phyloP scores from a whole-genome alignment of 2,113 vertebrate genomes.

The Mustela lutreola region DNA sequence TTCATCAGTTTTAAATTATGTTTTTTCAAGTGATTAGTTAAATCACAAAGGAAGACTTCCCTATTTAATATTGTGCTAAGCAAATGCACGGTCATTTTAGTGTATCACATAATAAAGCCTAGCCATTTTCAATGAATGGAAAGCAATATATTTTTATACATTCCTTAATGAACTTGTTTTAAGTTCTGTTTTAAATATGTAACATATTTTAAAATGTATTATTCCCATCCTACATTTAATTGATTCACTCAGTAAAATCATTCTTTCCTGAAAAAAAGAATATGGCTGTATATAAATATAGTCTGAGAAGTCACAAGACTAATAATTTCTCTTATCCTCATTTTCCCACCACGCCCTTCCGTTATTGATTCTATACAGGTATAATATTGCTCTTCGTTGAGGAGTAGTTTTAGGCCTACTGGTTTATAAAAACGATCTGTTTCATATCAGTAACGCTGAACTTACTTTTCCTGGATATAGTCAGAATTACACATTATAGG shows the following conservation, averaged over 20 bases:
- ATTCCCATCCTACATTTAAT: conserved; percentile 72
- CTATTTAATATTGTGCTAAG: conserved; percentile 79
- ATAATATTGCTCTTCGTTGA: conserved; percentile 74
- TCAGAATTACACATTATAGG: conserved; percentile 75
- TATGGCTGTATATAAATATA: conserved; percentile 75
- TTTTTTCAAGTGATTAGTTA: conserved; percentile 72
- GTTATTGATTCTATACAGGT: conserved; percentile 84
- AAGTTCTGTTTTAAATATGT: conserved; percentile 68
- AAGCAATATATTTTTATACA: conserved; percentile 71
- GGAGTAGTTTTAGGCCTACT: conserved; percentile 72
- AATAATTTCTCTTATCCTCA: conserved; percentile 78
- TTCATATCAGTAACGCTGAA: conserved; percentile 74
- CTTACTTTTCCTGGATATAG: conserved; percentile 70
- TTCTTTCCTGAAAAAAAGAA: conserved; percentile 80
- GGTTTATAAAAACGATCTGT: conserved; percentile 72
- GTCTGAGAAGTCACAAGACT: conserved; percentile 72
- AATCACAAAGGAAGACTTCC: conserved; percentile 75
- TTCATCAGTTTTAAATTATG: conserved; percentile 67
- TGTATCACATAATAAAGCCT: conserved; percentile 76
- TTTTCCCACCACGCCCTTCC: conserved; percentile 21
- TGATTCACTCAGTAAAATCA: conserved; percentile 81
- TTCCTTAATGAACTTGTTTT: conserved; percentile 80
- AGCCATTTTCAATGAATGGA: conserved; percentile 74
- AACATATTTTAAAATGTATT: conserved; percentile 71
- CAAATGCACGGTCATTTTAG: conserved; percentile 77